These are phyloP conservation scores for Pholis gunnellus DNA, from an alignment of 2,113 vertebrate species.

Conservation along the genomic window DNA sequence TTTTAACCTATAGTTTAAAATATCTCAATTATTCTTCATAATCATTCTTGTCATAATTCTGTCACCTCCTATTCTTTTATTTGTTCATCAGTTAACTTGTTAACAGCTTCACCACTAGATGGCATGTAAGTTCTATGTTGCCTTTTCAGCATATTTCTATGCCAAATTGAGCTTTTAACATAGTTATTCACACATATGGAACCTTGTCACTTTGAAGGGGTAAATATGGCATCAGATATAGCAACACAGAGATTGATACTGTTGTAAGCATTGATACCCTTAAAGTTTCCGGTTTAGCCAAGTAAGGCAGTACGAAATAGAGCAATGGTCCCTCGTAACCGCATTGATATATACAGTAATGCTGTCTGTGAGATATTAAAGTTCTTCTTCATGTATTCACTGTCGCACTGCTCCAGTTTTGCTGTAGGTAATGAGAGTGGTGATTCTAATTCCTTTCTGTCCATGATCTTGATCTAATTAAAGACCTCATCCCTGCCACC, in stretches of 20 bases:
- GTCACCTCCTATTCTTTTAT: background rate
- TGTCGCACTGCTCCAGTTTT: conserved; percentile 65
- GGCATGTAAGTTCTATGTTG: conserved; percentile 47
- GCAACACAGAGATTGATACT: background rate
- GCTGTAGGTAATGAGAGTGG: conserved; percentile 66
- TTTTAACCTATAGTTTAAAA: background rate
- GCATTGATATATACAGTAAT: conserved; percentile 21
- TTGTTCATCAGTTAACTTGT: background rate
- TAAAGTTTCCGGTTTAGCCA: conserved; percentile 16
- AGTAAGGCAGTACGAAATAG: conserved; percentile 12
- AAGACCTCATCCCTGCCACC: conserved; percentile 77
- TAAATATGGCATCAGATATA: conserved; percentile 23
- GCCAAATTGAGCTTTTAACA: conserved; percentile 50
- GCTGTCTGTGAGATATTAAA: conserved; percentile 42
- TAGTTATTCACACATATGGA: conserved; percentile 46
- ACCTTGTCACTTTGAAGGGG: conserved; percentile 25
- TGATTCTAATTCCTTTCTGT: conserved; percentile 79
- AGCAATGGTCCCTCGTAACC: conserved; percentile 7
- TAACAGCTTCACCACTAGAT: conserved; percentile 64
- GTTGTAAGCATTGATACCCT: background rate
- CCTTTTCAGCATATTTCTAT: background rate
- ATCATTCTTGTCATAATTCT: background rate
- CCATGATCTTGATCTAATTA: conserved; percentile 82
- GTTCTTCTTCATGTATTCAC: conserved; percentile 54
- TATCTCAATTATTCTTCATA: background rate